phyloP scores from a whole-genome alignment of 2,888 invertebrate species.

The Odontomyia ornata region DNA sequence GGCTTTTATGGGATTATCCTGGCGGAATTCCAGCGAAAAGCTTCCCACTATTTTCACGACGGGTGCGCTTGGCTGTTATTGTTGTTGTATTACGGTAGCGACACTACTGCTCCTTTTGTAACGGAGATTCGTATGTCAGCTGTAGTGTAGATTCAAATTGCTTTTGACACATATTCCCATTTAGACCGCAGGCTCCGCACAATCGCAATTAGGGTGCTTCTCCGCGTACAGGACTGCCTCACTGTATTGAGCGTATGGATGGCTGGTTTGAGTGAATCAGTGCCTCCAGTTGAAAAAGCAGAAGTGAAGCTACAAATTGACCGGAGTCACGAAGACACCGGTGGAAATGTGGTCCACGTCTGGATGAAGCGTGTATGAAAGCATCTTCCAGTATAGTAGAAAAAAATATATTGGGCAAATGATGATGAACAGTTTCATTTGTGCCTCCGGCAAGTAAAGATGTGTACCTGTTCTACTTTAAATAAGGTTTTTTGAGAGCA shows the following conservation, averaged over 20 bases:
- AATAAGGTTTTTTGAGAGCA: not conserved
- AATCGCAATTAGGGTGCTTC: conserved; percentile 38
- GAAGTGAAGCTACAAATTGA: not conserved
- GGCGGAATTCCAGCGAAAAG: conserved; percentile 7
- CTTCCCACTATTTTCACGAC: conserved; percentile 9
- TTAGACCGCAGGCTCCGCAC: conserved; percentile 22
- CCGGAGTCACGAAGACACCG: conserved; percentile 1
- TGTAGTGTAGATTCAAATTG: conserved; percentile 15
- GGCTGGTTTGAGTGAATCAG: conserved; percentile 30
- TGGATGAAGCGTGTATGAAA: not conserved
- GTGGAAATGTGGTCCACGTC: not conserved
- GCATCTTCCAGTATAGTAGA: not conserved
- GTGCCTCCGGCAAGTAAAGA: not conserved
- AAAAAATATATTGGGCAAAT: not conserved
- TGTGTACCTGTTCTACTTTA: not conserved
- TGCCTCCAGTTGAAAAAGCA: not conserved
- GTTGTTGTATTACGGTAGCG: not conserved
- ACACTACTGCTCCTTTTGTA: conserved; percentile 9
- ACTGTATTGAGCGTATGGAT: not conserved
- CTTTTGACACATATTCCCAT: conserved; percentile 33
- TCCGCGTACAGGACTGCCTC: conserved; percentile 5
- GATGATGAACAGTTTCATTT: conserved; percentile 12
- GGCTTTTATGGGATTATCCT: not conserved
- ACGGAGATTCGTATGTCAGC: conserved; percentile 25
- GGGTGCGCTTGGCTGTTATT: not conserved